Evolutionary conservation across 2,888 invertebrate species (phyloP).

Genomic region (Julus scandinavius): DNA sequence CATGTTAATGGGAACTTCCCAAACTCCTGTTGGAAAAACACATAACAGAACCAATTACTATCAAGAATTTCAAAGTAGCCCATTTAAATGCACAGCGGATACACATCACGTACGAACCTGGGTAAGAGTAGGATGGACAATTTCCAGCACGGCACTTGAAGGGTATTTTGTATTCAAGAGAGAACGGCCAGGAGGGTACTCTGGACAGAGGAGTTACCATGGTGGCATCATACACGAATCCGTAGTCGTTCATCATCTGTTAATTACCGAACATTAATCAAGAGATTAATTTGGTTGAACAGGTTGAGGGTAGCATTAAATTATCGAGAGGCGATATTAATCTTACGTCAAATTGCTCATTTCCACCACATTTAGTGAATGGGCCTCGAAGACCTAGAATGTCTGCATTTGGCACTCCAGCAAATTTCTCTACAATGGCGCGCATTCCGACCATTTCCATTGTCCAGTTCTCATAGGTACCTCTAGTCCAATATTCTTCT

Average conservation of each 20-base stretch:
- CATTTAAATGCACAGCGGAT: neutral
- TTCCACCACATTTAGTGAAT: conserved; percentile 90
- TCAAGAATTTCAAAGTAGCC: neutral
- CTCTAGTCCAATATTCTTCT: conserved; percentile 57
- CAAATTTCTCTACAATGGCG: conserved; percentile 83
- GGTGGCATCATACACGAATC: conserved; percentile 92
- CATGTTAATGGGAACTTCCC: conserved; percentile 91
- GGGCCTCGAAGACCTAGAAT: conserved; percentile 89
- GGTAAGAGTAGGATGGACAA: conserved; percentile 89
- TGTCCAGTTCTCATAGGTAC: conserved; percentile 87
- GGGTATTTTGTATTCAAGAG: conserved; percentile 90
- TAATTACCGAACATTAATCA: conserved; percentile 57
- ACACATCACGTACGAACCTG: conserved; percentile 70
- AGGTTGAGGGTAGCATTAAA: neutral
- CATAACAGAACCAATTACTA: neutral
- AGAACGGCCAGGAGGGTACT: conserved; percentile 93
- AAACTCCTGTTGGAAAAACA: conserved; percentile 74
- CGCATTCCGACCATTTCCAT: conserved; percentile 95
- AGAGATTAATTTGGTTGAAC: neutral
- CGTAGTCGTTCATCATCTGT: conserved; percentile 89
- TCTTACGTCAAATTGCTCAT: conserved; percentile 86
- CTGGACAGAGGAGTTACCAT: conserved; percentile 84
- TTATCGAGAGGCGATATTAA: neutral
- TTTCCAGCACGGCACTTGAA: conserved; percentile 93
- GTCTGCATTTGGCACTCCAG: conserved; percentile 83